Percentiles rank a stretch among this genome's conserved stretches.
Conservation (phyloP, 2,113 vertebrate genomes). For the Chaetodon trifascialis region DNA sequence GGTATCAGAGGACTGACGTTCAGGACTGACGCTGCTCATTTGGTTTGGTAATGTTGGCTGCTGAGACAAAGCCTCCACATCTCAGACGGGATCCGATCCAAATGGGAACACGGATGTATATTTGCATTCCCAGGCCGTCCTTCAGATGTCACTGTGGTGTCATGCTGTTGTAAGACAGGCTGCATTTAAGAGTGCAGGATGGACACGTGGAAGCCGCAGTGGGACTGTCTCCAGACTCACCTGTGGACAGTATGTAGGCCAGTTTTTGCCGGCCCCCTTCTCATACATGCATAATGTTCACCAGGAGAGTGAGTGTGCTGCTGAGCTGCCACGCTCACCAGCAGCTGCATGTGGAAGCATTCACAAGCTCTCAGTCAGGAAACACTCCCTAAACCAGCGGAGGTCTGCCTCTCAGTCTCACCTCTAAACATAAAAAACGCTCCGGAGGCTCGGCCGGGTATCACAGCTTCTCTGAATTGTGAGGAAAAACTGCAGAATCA, state of each 20-base stretch:
- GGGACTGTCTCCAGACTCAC: constrained; percentile 22
- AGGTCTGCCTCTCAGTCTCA: constrained; percentile 10
- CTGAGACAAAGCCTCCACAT: constrained; percentile 18
- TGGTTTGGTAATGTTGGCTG: constrained; percentile 56
- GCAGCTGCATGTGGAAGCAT: neutral
- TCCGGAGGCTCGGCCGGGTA: constrained; percentile 8
- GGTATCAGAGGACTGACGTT: constrained; percentile 24
- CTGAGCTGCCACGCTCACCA: constrained; percentile 6
- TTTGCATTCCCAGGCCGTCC: constrained; percentile 20
- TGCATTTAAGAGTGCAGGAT: neutral
- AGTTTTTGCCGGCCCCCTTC: constrained; percentile 6
- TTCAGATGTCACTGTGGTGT: constrained; percentile 8
- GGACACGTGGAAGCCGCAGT: constrained; percentile 16
- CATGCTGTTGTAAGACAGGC: neutral
- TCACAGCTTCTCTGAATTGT: constrained; percentile 4
- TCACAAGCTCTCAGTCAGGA: constrained; percentile 12
- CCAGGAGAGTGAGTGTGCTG: constrained; percentile 19
- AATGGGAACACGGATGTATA: constrained; percentile 7
- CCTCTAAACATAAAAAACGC: neutral
- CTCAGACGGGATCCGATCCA: constrained; percentile 35
- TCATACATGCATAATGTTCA: constrained; percentile 24
- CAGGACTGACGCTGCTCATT: constrained; percentile 33
- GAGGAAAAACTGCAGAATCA: neutral
- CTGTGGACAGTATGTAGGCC: constrained; percentile 50
- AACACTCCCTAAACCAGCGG: neutral